phyloP scores from a whole-genome alignment of 2,113 vertebrate species.

The Petrocephalus microphthalmus region DNA sequence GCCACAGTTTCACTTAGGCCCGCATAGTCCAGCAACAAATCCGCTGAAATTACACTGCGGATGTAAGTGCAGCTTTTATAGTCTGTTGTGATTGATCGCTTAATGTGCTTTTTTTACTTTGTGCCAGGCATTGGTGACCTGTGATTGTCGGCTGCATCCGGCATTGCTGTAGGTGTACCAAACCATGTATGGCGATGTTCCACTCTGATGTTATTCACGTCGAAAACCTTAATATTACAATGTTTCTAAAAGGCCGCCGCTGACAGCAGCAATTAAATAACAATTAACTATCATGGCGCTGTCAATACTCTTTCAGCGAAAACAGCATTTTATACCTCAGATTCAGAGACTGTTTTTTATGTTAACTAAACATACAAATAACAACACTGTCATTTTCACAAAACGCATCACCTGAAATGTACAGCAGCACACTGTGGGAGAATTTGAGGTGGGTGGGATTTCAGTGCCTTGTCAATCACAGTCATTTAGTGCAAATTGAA shows the following conservation, averaged over 20 bases:
- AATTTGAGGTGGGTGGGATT: slow-evolving; percentile 6
- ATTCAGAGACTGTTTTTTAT: background rate
- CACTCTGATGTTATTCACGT: background rate
- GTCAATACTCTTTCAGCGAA: background rate
- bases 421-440: background rate
- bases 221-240: background rate
- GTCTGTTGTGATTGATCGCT: background rate
- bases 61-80: background rate
- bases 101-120: background rate
- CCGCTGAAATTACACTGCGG: background rate
- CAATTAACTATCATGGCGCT: background rate
- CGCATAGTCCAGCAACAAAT: background rate
- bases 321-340: background rate
- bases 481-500: background rate
- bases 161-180: background rate
- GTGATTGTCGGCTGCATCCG: background rate
- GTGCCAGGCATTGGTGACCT: background rate
- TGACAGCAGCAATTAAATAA: background rate
- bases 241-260: background rate
- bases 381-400: background rate
- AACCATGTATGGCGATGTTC: background rate
- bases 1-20: background rate
- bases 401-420: background rate
- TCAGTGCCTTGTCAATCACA: slow-evolving; percentile 59
- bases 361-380: background rate